phyloP scores from a whole-genome alignment of 2,888 invertebrate species.

The Leptinotarsa juncta region DNA sequence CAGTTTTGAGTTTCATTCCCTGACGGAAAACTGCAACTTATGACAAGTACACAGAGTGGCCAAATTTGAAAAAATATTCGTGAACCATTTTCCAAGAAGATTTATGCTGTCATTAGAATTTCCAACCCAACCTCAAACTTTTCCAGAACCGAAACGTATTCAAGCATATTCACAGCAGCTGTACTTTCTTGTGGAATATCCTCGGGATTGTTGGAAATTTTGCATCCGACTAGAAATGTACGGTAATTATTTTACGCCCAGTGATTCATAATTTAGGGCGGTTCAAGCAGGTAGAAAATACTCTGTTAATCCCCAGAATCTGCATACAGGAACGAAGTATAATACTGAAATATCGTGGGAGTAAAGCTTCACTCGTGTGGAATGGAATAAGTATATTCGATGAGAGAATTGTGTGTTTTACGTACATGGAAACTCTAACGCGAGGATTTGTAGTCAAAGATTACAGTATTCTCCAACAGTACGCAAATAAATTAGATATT shows the following conservation, averaged over 20 bases:
- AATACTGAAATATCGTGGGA: not conserved
- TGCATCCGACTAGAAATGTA: not conserved
- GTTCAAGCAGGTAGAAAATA: constrained; percentile 10
- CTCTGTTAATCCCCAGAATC: not conserved
- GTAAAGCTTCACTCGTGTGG: not conserved
- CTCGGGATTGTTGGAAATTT: not conserved
- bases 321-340: not conserved
- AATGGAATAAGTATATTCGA: not conserved
- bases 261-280: not conserved
- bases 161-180: not conserved
- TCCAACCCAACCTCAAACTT: not conserved
- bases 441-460: too few relatives aligned
- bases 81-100: too few relatives aligned
- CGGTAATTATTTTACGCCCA: constrained; percentile 4
- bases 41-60: too few relatives aligned
- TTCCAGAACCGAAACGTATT: not conserved
- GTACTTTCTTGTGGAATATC: not conserved
- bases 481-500: too few relatives aligned
- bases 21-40: too few relatives aligned
- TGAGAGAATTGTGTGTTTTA: not conserved
- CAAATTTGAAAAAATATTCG: too few relatives aligned
- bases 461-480: too few relatives aligned
- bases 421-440: too few relatives aligned
- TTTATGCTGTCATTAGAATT: too few relatives aligned
- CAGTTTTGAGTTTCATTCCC: too few relatives aligned